Evolutionary conservation across 92 coral and sea anemone species (phyloP).

Genomic region (Umimayanthus kanabou): DNA sequence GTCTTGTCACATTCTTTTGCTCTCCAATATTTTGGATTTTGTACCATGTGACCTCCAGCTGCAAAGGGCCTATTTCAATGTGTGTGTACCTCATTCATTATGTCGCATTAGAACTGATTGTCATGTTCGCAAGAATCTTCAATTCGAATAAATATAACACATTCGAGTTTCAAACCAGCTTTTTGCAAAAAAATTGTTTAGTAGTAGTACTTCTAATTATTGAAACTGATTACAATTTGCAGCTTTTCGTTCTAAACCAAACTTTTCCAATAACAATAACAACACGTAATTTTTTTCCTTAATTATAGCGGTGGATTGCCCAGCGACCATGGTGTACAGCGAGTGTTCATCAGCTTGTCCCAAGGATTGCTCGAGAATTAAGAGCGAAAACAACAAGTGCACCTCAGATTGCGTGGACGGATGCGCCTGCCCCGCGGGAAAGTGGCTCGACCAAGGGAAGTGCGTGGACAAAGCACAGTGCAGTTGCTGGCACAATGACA

Average conservation of each 20-base stretch:
- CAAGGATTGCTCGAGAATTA: slow-evolving; percentile 76
- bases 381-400: slow-evolving; percentile 75
- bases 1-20: too few relatives aligned
- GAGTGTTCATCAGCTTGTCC: slow-evolving; percentile 90
- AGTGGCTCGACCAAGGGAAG: slow-evolving; percentile 72
- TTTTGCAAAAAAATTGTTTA: too few relatives aligned
- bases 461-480: slow-evolving; percentile 80
- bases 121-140: too few relatives aligned
- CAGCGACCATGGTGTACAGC: slow-evolving; percentile 59
- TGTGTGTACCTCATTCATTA: too few relatives aligned
- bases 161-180: too few relatives aligned
- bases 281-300: not conserved
- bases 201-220: too few relatives aligned
- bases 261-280: not conserved
- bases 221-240: not conserved
- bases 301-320: slow-evolving; percentile 67
- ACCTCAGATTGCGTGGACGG: slow-evolving; percentile 83
- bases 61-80: too few relatives aligned
- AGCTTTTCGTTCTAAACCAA: not conserved
- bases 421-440: slow-evolving; percentile 83
- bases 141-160: too few relatives aligned
- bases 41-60: too few relatives aligned
- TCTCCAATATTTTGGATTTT: too few relatives aligned
- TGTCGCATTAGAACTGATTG: too few relatives aligned
- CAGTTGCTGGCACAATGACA: slow-evolving; percentile 71